Conservation (phyloP, 2,113 vertebrate species). For the Mustela nigripes region DNA sequence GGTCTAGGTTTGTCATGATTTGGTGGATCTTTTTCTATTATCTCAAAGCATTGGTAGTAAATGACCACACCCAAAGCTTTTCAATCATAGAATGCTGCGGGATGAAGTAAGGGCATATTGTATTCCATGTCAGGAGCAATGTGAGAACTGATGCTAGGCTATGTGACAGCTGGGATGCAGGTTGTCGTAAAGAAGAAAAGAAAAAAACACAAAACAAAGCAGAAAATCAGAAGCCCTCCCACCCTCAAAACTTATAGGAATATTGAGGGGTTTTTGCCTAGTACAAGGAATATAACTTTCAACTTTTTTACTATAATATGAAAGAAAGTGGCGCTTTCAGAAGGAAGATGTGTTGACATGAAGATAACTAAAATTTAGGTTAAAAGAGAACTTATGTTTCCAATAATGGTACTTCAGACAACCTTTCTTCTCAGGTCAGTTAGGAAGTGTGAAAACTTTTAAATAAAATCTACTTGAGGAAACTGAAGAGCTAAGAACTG, state of each 20-base stretch:
- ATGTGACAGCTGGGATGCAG: background rate
- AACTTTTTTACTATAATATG: background rate
- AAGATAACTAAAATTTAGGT: background rate
- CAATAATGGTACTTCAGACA: background rate
- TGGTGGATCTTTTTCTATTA: background rate
- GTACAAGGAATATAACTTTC: background rate
- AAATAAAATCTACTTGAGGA: background rate
- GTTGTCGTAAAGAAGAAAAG: background rate
- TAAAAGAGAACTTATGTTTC: background rate
- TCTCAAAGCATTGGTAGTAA: background rate
- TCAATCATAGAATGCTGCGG: background rate
- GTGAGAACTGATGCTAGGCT: background rate
- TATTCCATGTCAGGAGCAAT: background rate
- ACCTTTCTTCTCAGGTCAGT: background rate
- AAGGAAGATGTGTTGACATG: background rate
- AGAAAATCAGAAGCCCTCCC: background rate
- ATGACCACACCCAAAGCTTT: background rate
- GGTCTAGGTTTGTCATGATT: background rate
- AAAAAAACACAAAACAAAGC: too few species aligned
- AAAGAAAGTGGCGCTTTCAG: background rate
- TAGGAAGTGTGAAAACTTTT: background rate
- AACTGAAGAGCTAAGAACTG: background rate
- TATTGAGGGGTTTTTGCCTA: background rate
- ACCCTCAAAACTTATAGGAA: background rate
- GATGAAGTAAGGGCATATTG: background rate